Base-by-base conservation (phyloP, 2,888 invertebrate species). In the Tuberolachnus salignus region DNA sequence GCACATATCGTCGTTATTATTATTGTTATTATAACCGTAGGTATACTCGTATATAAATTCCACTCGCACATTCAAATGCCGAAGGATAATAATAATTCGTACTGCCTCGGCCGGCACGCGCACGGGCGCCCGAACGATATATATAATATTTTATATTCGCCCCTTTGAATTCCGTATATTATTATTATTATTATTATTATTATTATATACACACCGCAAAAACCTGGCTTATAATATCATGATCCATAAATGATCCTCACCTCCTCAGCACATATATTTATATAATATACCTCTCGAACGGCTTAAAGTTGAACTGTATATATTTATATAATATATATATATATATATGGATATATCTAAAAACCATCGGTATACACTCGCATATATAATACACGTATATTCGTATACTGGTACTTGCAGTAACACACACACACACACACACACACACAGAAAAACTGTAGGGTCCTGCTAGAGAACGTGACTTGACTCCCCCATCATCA, bases 21-120 rank as follows among this genome's bases (percentile, higher is more conserved):
- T 26, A 51, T 63, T 73, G 63, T 66, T 66, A 75, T 57, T 34
- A 34, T 34, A 4, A 34, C 6, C 6, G 6, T 34, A 34, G 34
- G 34, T 34, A 34, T 6, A 6, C 6, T n/a, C n/a, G n/a, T n/a
- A n/a, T n/a, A 4, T 34, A 34, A 34, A 75, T 75, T 78, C 67
- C 66, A 26, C 59, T 78, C 67, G 34, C 75, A 78, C 67, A 34
- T 78, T 59, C 67, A 59, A 78, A 75, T 42, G 34, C 46, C 67
- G 46, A 78, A 57, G 75, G 59, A 78, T 59, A 51, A 72, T 67
- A 67, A 69, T 69, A 63, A 73, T 73, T 51, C 61, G 61, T 21
- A 21, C 11, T 64, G 13, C 11, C 23, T 57, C 42, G 1, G 0
- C 49, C 49, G 49, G 11, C 21, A 16, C 23, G 14, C 19, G 16